Base-by-base conservation (phyloP, 2,797 vertebrate species). In the Etheostoma nigrum region DNA sequence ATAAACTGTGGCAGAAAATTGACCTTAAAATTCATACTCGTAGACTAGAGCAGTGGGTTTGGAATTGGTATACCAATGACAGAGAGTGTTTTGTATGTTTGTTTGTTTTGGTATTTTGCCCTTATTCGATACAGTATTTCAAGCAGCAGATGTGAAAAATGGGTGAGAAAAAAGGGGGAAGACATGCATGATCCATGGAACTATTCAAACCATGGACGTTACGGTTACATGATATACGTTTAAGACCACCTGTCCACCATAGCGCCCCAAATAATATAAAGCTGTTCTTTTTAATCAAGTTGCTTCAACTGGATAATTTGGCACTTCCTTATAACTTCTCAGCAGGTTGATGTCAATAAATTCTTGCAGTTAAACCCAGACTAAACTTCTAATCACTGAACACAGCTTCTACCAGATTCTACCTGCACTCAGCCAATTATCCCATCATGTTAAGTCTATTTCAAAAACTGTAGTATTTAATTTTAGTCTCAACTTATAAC, bases 351-450 rank as follows among this genome's bases (percentile, higher is more conserved):
- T 60, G 48, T 68, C 47, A 10, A 1, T 18, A 44, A 40, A 66
- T 71, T 70, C 36, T 48, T 51, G 42, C 40, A 25, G 44, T 63
- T 74, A 57, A 71, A 62, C 27, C 15, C 52, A 52, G 59, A 53
- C 69, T 65, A 60, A 74, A 74, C 65, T 33, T 64, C 10, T 66
- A 42, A 68, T 78, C 58, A 63, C 53, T 59, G n/a, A 48, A 18
- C 30, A 55, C 11, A 40, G 21, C 25, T 70, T 11, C 49, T 57
- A 49, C 47, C 51, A 51, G 21, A 57, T 65, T 57, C 15, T 15
- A 68, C 42, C 55, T 78, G 65, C 51, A 23, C 45, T 47, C 49
- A 14, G 19, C 27, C 36, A 6, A 11, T 81, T 49, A 63, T 78
- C 60, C 53, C 30, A 13, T 79, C 61, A 68, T 42, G 61, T 53